Evolutionary conservation across 2,113 vertebrate genomes (phyloP).

Genomic region (Circaetus cinerascens): DNA sequence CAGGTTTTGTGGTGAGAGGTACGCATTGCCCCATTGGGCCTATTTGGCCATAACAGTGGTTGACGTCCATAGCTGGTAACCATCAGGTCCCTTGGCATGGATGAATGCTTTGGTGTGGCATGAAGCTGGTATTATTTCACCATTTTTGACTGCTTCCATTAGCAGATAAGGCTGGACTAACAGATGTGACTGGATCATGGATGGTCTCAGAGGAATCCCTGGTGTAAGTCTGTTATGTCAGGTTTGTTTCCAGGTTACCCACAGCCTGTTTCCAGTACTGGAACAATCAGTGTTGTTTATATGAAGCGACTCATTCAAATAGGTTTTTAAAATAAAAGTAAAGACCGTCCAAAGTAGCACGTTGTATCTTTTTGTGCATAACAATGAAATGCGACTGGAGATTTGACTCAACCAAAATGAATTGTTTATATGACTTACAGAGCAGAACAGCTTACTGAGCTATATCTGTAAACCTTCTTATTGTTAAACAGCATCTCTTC

Average conservation of each 20-base stretch:
- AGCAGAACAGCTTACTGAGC: background rate
- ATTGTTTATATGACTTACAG: background rate
- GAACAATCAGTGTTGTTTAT: background rate
- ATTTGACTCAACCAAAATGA: background rate
- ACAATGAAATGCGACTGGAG: background rate
- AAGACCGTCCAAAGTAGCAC: background rate
- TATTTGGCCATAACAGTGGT: rapidly evolving
- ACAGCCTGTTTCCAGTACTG: background rate
- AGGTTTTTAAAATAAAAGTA: background rate
- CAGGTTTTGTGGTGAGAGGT: background rate
- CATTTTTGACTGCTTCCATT: background rate
- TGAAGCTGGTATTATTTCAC: background rate
- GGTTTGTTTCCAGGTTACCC: background rate
- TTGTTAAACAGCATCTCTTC: background rate
- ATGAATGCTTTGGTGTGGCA: background rate
- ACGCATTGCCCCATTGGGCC: rapidly evolving
- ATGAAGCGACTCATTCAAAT: background rate
- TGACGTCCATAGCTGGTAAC: background rate
- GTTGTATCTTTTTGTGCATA: background rate
- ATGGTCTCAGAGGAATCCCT: background rate
- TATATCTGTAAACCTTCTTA: background rate
- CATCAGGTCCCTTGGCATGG: background rate
- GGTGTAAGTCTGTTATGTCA: background rate
- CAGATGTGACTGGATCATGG: background rate
- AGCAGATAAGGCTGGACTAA: background rate